These are phyloP conservation scores for Agapetus fuscipes DNA, from an alignment of 2,888 invertebrate species.

Conservation along the genomic window DNA sequence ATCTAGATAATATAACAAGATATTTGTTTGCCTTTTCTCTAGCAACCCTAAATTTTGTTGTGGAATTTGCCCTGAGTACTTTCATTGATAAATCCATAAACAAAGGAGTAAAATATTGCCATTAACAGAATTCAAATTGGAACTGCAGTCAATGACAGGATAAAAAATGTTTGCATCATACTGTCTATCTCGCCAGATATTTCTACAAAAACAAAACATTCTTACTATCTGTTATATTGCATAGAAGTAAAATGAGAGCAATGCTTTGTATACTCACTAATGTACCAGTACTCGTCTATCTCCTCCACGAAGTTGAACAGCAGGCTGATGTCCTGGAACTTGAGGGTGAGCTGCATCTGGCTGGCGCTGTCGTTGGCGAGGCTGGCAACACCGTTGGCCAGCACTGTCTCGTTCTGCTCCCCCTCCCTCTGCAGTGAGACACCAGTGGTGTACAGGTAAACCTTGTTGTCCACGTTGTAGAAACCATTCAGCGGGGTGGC, in stretches of 20 bases:
- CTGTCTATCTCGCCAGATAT: neutral
- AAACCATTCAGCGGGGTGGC: conserved; percentile 7
- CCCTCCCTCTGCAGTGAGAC: neutral
- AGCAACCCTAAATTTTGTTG: too few relatives aligned
- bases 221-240: neutral
- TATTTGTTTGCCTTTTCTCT: too few relatives aligned
- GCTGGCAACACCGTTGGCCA: neutral
- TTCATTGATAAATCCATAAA: too few relatives aligned
- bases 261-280: conserved; percentile 28
- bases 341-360: neutral
- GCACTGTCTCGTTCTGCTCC: conserved; percentile 4
- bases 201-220: neutral
- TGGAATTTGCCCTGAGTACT: too few relatives aligned
- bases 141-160: too few relatives aligned
- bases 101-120: too few relatives aligned
- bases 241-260: neutral
- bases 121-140: too few relatives aligned
- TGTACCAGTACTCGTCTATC: conserved; percentile 35
- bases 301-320: conserved; percentile 28
- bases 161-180: too few relatives aligned
- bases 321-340: conserved; percentile 26
- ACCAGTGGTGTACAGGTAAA: conserved; percentile 6
- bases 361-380: neutral
- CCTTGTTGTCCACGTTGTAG: conserved; percentile 11
- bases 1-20: too few relatives aligned